Evolutionary conservation across 1,140 invertebrate genomes (phyloP), one percentile per base, ranked within the genome.

Genomic region (Cyrtorhinus lividipennis): DNA sequence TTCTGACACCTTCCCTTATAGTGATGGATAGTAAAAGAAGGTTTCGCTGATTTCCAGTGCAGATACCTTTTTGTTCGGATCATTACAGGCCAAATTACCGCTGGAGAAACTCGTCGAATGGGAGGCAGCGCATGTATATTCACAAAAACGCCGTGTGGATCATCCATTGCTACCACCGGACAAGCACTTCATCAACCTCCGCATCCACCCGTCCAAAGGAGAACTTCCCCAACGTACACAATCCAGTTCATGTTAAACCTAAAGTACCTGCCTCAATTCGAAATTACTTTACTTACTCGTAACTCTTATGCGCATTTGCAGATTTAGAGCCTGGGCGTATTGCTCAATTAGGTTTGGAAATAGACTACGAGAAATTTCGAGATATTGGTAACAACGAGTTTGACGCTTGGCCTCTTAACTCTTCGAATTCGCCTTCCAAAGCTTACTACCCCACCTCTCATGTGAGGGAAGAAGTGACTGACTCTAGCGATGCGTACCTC

Each of bases 61-160:
- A n/a, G n/a, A n/a, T n/a, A n/a, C n/a, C n/a, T n/a, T n/a, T n/a
- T n/a, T n/a, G n/a, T n/a, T n/a, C n/a, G n/a, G n/a, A n/a, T n/a
- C n/a, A n/a, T n/a, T 38, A 8, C 48, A 53, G 48, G 48, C 48
- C 8, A 53, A 53, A 22, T 20, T 53, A 53, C 48, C 48, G 10
- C 48, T 53, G 18, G 48, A 53, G 18, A 53, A 53, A 22, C 48
- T 53, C 8, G 48, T 53, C 48, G 48, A 53, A 53, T 53, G 48
- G 48, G 48, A 53, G 20, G 48, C 48, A 10, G 48, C 48, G 10
- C 48, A 53, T 20, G 18, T 53, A 5, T 53, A 53, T 20, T 53
- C 48, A 5, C 48, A 53, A 20, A 12, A 22, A 15, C 48, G 48
- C 5, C 8, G 48, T 13, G 18, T 20, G 10, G 48, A 53, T 20